Evolutionary conservation across 2,888 invertebrate species (phyloP).

Genomic region (Habroteleia sp.): DNA sequence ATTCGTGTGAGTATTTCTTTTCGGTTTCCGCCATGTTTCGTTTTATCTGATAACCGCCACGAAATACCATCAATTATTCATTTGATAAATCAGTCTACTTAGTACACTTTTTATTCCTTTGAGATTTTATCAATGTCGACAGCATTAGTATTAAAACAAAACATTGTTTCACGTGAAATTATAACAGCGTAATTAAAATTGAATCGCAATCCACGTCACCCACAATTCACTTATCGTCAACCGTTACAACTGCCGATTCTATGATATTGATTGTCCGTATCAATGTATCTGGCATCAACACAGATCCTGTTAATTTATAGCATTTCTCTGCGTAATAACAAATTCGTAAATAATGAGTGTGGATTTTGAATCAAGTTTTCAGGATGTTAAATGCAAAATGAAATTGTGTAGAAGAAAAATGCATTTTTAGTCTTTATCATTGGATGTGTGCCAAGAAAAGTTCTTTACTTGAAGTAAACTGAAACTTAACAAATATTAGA

Average conservation of each 20-base stretch:
- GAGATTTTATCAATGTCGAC: no score
- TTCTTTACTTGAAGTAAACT: no score
- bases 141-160: no score
- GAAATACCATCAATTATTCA: conserved; percentile 16
- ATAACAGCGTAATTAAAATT: conserved; percentile 28
- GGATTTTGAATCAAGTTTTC: no score
- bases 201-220: conserved; percentile 28
- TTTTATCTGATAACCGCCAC: conserved; percentile 6
- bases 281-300: conserved; percentile 3
- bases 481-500: no score
- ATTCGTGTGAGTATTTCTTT: conserved; percentile 85
- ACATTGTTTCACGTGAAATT: no score
- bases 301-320: conserved; percentile 4
- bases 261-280: conserved; percentile 25
- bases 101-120: no score
- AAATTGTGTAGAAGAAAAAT: no score
- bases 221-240: conserved; percentile 24
- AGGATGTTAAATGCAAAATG: no score
- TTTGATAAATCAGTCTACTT: no score
- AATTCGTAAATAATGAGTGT: neutral
- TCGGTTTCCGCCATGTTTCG: conserved; percentile 78
- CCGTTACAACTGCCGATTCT: conserved; percentile 15
- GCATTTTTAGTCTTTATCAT: neutral
- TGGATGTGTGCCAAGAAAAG: no score
- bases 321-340: neutral